Base-by-base conservation (phyloP, 2,888 invertebrate genomes). In the Pyrgus malvae region DNA sequence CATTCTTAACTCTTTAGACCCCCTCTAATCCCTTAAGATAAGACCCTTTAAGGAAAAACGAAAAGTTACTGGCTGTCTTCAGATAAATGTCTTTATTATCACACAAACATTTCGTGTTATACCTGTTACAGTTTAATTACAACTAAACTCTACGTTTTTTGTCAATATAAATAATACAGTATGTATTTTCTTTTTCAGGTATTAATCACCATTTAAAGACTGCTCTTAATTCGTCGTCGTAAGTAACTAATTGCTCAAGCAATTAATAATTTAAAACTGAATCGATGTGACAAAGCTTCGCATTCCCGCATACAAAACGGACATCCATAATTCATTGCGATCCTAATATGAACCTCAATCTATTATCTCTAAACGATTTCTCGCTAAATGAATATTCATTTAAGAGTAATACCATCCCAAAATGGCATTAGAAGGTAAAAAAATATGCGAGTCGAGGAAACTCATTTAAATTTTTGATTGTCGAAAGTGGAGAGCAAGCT, bases 321-420 rank as follows among this genome's bases (percentile, higher is more conserved):
- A 71, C 70, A 76, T 78, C 77, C 76, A 81, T 85, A 82, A 85
- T 81, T 85, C 83, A 83, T 78, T 72, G 67, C 66, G 68, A 71
- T 72, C 78, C 75, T 82, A 83, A 85, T 84, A 85, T 82, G 82
- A 83, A 83, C 81, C 79, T 75, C 83, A 80, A 84, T 86, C 81
- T 86, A 86, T 87, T 86, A 86, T 84, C 84, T 84, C 82, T 85
- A 85, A 89, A 80, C 88, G 88, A 83, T 88, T 88, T 86, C 74
- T 78, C 82, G 78, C 76, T 69, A 70, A 82, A 89, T 89, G 88
- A 88, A 89, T 89, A 89, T 89, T 89, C 88, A 89, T 86, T 86
- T 83, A 76, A 73, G 78, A 80, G 84, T 83, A 84, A 85, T 84
- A 77, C 80, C 80, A 78, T 74, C 80, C 78, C 72, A 76, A 84